Percentiles rank a stretch among this genome's conserved stretches.
These are phyloP conservation scores for Hydra vulgaris DNA, from an alignment of 30 jellyfish, hydroid and myxozoan species.

Conservation along the genomic window DNA sequence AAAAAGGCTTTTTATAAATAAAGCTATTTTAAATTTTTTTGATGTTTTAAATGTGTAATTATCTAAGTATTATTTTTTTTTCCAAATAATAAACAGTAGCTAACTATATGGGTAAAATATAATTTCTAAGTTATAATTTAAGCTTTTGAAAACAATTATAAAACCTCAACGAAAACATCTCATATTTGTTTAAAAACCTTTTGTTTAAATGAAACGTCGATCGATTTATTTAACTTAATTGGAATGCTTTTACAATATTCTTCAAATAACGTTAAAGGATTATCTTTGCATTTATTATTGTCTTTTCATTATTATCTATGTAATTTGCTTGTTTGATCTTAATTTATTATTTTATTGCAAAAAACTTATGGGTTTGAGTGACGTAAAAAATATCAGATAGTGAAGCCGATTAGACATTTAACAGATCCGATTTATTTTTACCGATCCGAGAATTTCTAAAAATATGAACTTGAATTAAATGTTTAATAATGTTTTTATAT, in stretches of 20 bases:
- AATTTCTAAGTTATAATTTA: too few relatives aligned
- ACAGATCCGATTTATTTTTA: neutral
- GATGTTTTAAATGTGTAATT: too few relatives aligned
- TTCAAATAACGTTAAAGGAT: neutral
- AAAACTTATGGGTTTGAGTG: neutral
- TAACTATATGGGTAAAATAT: too few relatives aligned
- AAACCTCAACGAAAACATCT: too few relatives aligned
- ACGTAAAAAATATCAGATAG: neutral
- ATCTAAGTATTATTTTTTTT: too few relatives aligned
- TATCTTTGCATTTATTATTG: neutral
- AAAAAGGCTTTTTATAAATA: too few relatives aligned
- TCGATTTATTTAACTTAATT: neutral
- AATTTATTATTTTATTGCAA: neutral
- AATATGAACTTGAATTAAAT: too few relatives aligned
- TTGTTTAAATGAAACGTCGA: neutral
- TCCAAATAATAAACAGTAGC: too few relatives aligned
- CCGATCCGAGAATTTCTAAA: too few relatives aligned
- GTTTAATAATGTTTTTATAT: too few relatives aligned
- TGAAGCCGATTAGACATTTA: neutral
- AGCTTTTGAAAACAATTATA: too few relatives aligned
- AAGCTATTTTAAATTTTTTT: too few relatives aligned
- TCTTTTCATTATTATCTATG: neutral
- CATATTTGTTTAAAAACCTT: neutral
- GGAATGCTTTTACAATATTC: neutral
- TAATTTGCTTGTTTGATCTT: neutral